Percentiles rank a stretch among this genome's conserved stretches.
phyloP scores from a whole-genome alignment of 2,888 invertebrate genomes.

The Drosophila neotestacea region DNA sequence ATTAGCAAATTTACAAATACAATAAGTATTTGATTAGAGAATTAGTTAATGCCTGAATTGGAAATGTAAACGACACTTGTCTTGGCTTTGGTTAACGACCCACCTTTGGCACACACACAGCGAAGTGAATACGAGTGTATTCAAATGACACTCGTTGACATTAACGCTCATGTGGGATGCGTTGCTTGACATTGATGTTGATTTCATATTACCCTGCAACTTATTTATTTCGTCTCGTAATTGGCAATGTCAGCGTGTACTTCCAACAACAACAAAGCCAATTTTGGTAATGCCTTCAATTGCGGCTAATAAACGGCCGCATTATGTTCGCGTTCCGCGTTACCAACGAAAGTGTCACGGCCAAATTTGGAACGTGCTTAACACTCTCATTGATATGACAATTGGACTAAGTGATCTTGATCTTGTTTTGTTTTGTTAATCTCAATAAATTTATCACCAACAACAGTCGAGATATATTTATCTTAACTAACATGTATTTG shows the following conservation, averaged over 20 bases:
- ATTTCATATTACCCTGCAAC: conserved; percentile 43
- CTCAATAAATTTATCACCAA: conserved; percentile 58
- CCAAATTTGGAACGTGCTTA: conserved; percentile 58
- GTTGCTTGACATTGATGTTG: conserved; percentile 65
- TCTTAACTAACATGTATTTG: conserved; percentile 48
- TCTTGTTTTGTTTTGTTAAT: conserved; percentile 43
- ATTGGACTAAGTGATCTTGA: conserved; percentile 13
- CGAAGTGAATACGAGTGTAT: conserved; percentile 36
- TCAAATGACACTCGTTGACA: conserved; percentile 40
- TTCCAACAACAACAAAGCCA: conserved; percentile 20
- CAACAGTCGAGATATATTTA: conserved; percentile 22
- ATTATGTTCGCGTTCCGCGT: conserved; percentile 51
- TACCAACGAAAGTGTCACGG: conserved; percentile 46
- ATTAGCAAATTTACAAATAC: conserved; percentile 43
- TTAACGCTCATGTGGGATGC: conserved; percentile 57
- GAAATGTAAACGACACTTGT: conserved; percentile 51
- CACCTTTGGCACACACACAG: conserved; percentile 61
- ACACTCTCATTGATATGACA: conserved; percentile 42
- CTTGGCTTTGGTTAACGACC: conserved; percentile 31
- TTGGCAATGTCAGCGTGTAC: conserved; percentile 71
- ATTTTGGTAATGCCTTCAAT: conserved; percentile 67
- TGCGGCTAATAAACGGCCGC: conserved; percentile 56
- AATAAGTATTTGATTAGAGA: conserved; percentile 63
- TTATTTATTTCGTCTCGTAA: conserved; percentile 54
- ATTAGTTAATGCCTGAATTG: conserved; percentile 66